A percentile compares a stretch with the other conserved stretches of the same genome.
Evolutionary conservation across 2,888 invertebrate species (phyloP).

Genomic region (Caenorhabditis sp.): DNA sequence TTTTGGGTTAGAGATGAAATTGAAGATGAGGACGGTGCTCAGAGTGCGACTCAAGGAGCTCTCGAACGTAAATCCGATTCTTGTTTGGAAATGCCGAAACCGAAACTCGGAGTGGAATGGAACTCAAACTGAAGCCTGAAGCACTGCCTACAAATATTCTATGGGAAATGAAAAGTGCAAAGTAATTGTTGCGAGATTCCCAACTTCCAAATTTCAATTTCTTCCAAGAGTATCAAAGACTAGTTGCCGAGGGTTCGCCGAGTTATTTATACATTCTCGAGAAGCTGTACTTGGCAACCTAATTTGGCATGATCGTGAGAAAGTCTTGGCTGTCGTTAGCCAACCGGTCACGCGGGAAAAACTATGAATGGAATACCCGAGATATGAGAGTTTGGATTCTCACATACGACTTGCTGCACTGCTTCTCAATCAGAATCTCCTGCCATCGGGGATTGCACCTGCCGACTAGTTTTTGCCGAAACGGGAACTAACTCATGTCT

Average conservation of each 20-base stretch:
- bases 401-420: slow-evolving; percentile 1
- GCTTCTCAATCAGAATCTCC: slow-evolving; percentile 18
- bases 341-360: slow-evolving; percentile 44
- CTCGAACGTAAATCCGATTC: slow-evolving; percentile 21
- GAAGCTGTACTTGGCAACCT: slow-evolving; percentile 42
- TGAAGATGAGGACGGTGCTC: slow-evolving; percentile 17
- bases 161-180: slow-evolving; percentile 1
- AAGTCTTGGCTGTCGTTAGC: slow-evolving; percentile 32
- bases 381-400: slow-evolving; percentile 36
- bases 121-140: too few species aligned
- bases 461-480: neutral
- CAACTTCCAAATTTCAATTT: too few species aligned
- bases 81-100: slow-evolving; percentile 2
- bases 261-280: slow-evolving; percentile 37
- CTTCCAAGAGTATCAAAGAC: slow-evolving; percentile 19
- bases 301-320: slow-evolving; percentile 61
- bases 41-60: slow-evolving; percentile 38
- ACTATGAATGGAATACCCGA: slow-evolving; percentile 40
- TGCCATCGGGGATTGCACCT: slow-evolving; percentile 41
- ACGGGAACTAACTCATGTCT: slow-evolving; percentile 10
- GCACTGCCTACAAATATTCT: too few species aligned
- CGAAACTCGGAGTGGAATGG: neutral
- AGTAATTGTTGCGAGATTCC: slow-evolving; percentile 4
- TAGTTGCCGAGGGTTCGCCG: slow-evolving; percentile 11
- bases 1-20: slow-evolving; percentile 11